A percentile compares a stretch with the other conserved stretches of the same genome.
These are phyloP conservation scores for Agrochola litura DNA, from an alignment of 2,888 invertebrate genomes.

Conservation along the genomic window DNA sequence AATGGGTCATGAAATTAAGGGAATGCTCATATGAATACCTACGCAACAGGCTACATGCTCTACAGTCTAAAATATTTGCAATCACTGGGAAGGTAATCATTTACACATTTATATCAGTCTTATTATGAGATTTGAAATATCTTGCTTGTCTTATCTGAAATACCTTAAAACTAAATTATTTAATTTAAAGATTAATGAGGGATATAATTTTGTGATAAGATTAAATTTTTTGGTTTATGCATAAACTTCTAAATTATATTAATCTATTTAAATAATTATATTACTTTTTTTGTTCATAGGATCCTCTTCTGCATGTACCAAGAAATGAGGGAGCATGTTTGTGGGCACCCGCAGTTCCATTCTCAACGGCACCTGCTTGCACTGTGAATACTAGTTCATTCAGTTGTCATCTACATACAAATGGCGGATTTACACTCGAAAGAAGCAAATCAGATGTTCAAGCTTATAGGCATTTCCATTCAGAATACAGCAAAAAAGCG, in stretches of 20 bases:
- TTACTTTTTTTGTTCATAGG: conserved; percentile 72
- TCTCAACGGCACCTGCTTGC: conserved; percentile 85
- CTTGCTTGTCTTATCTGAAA: conserved; percentile 17
- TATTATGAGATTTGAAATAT: conserved; percentile 23
- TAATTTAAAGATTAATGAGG: background rate
- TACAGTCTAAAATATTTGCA: conserved; percentile 92
- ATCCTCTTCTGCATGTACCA: conserved; percentile 91
- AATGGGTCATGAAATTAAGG: conserved; percentile 93
- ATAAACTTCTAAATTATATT: background rate
- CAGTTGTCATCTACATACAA: conserved; percentile 87
- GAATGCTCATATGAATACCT: conserved; percentile 94
- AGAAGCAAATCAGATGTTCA: conserved; percentile 87
- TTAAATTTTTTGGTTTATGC: background rate
- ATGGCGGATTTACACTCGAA: conserved; percentile 84
- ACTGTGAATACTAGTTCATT: conserved; percentile 84
- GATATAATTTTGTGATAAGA: conserved; percentile 20
- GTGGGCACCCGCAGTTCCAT: conserved; percentile 87
- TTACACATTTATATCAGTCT: conserved; percentile 1
- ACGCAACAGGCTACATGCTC: conserved; percentile 91
- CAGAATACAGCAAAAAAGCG: conserved; percentile 77
- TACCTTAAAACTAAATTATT: background rate
- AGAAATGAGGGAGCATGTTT: conserved; percentile 91
- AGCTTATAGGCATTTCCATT: conserved; percentile 78
- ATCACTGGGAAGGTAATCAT: conserved; percentile 92
- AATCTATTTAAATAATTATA: background rate